phyloP scores from a whole-genome alignment of 2,888 invertebrate species.

The Nephrotoma guestfalica region DNA sequence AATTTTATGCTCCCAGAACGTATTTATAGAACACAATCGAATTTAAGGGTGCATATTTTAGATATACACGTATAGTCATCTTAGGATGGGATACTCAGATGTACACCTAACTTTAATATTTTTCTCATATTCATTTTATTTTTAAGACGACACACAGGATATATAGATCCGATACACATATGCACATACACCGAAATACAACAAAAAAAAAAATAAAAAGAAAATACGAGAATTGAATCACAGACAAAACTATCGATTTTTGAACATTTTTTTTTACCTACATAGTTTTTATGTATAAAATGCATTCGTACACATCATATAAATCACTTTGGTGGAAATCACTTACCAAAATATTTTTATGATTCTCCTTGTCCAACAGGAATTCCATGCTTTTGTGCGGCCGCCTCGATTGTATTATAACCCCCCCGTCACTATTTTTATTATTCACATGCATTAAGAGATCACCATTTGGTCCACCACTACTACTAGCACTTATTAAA shows the following conservation, averaged over 20 bases:
- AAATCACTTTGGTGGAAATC: not conserved
- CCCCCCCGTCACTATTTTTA: conserved; percentile 16
- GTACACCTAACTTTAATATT: not conserved
- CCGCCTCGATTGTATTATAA: conserved; percentile 20
- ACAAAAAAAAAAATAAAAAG: not conserved
- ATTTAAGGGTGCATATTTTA: not conserved
- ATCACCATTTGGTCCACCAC: conserved; percentile 9
- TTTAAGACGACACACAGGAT: not conserved
- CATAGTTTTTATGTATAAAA: not conserved
- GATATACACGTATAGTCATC: not conserved
- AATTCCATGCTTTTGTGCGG: conserved; percentile 92
- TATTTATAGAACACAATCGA: not conserved
- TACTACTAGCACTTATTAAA: conserved; percentile 14
- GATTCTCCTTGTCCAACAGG: conserved; percentile 83
- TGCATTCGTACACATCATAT: not conserved
- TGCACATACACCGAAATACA: not conserved
- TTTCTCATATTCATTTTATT: not conserved
- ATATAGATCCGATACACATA: not conserved
- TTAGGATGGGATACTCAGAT: not conserved
- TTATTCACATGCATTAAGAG: not conserved
- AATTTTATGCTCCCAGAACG: not conserved
- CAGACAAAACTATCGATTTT: conserved; percentile 1
- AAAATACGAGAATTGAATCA: not conserved
- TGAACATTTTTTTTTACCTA: not conserved
- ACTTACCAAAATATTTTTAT: conserved; percentile 74